Base-by-base conservation (phyloP, 2,797 vertebrate species). In the Lemur catta region DNA sequence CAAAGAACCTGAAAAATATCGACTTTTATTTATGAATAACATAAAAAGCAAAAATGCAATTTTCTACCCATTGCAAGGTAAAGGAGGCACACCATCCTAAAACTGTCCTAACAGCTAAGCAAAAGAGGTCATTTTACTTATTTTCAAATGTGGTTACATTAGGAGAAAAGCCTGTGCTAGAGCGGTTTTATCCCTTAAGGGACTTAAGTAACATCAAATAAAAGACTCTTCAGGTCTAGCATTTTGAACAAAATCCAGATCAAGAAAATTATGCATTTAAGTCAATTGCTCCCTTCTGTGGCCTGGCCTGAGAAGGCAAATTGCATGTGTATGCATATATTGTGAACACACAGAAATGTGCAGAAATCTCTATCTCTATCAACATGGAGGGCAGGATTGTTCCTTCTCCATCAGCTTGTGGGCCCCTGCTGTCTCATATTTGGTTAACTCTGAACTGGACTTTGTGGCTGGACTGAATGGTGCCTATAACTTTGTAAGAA, bases 221-320 rank as follows among this genome's bases (percentile, higher is more conserved):
- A 94, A 93, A 95, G 38, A 79, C 35, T 90, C 28, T 61, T 55
- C 12, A 88, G 61, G 30, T 48, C 38, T 10, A 90, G 43, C 48
- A 90, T 76, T 96, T 90, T 88, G 57, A 96, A 80, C 38, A 81
- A 90, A 95, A 93, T 84, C 82, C 52, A 94, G 71, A 93, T 85
- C 78, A 85, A 84, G 67, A 91, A 90, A 92, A 81, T 30, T 74
- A 94, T 88, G 65, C 84, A 90, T 87, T 96, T 93, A 90, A 95
- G 71, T 90, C 35, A 92, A 88, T 80, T 72, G 75, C 48, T 94
- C 48, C n/a, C 57, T 90, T 84, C 71, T 84, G 63, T 86, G 48
- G 43, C 89, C 89, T 90, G 67, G 71, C 67, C 55, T n/a, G 48
- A 84, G 74, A 93, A 74, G 55, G 67, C 61, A 85, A 65, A 79